Base-by-base conservation (phyloP, 2,888 invertebrate species). In the Boloria euphrosyne region DNA sequence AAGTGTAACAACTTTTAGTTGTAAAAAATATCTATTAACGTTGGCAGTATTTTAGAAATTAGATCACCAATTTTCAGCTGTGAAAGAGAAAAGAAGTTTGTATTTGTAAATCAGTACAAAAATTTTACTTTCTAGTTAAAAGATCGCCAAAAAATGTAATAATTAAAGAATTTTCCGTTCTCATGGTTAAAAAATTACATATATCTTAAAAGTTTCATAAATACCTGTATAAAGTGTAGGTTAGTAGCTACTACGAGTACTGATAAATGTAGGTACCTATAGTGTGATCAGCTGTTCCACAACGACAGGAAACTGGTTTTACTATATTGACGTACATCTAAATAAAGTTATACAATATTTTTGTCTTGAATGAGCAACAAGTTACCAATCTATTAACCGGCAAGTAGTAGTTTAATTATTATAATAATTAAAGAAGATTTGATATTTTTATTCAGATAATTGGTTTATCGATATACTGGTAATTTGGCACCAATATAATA, bases 1-100 rank as follows among this genome's bases (percentile, higher is more conserved):
- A 50, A 53, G 44, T 59, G 67, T 47, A 51, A 69, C 31, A 10
- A 51, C 51, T 59, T 17, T 59, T 60, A 54, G 50, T 38, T 38
- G 10, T 38, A 38, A 10, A 31, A 38, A 38, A 38, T 38, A 38
- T 38, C 31, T 7, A 38, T 38, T 38, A 38, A 38, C 7, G 31
- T 38, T 38, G 3, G 31, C 7, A 38, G 10, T 38, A 38, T 10
- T 38, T 38, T 38, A n/a, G n/a, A n/a, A n/a, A n/a, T n/a, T n/a
- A 38, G 10, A 38, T 38, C 10, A 38, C 7, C 2, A 38, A 10
- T 38, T 38, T 7, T 38, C 31, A 38, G 31, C 10, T 10, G 10
- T 7, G 31, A 7, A 38, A 2, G 10, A 10, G 31, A 38, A 38
- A 38, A 38, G 31, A 7, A 38, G 10, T 31, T 7, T 38, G 7